A percentile compares a stretch with the other conserved stretches of the same genome.
phyloP scores from a whole-genome alignment of 2,113 vertebrate species.

The Tapirus terrestris region DNA sequence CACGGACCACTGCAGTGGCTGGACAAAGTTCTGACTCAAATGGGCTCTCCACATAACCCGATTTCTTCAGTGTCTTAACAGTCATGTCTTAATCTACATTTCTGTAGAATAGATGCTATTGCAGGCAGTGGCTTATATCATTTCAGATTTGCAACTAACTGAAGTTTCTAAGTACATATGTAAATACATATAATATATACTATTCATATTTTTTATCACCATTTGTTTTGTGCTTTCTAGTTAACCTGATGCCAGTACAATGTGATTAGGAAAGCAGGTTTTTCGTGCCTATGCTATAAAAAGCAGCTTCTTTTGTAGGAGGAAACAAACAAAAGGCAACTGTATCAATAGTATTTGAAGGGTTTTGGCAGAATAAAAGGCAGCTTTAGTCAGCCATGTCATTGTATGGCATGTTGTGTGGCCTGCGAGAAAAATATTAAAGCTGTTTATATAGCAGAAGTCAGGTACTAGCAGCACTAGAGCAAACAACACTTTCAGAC shows the following conservation, averaged over 20 bases:
- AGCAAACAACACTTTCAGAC: slow-evolving; percentile 36
- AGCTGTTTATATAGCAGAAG: background rate
- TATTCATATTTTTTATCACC: slow-evolving; percentile 50
- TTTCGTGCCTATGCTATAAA: slow-evolving; percentile 32
- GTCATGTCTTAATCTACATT: slow-evolving; percentile 50
- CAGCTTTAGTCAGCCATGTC: background rate
- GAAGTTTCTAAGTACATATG: slow-evolving; percentile 80
- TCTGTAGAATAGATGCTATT: slow-evolving; percentile 78
- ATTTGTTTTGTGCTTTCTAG: slow-evolving; percentile 79
- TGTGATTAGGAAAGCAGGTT: slow-evolving; percentile 59
- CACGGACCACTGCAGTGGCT: slow-evolving; percentile 98
- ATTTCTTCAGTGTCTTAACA: slow-evolving; percentile 98
- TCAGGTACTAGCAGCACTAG: background rate
- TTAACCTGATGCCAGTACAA: slow-evolving; percentile 77
- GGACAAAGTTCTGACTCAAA: slow-evolving; percentile 98
- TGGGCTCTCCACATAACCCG: slow-evolving; percentile 98
- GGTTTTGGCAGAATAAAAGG: slow-evolving; percentile 62
- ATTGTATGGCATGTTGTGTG: background rate
- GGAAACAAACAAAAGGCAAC: slow-evolving; percentile 66
- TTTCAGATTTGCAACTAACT: slow-evolving; percentile 69
- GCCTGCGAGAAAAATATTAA: background rate
- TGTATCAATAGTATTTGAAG: background rate
- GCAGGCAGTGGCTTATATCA: slow-evolving; percentile 83
- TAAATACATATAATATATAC: slow-evolving; percentile 81
- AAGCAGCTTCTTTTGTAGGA: background rate